Evolutionary conservation across 2,888 invertebrate species (phyloP), one percentile per base, ranked within the genome.

Genomic region (Tribolium freemani): DNA sequence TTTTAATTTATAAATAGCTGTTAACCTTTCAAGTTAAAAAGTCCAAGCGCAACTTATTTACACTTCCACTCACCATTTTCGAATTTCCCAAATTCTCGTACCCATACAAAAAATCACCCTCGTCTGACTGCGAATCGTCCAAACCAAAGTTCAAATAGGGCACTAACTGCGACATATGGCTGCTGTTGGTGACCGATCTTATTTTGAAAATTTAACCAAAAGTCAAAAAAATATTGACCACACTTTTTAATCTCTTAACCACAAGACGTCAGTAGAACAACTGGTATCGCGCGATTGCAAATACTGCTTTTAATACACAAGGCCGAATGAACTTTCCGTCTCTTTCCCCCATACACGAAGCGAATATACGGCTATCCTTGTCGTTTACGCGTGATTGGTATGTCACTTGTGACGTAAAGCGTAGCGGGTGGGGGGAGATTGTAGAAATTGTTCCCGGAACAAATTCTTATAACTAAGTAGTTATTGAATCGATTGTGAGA

Each of bases 121-220:
- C 82, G 44, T 77, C 79, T 63, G 73, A 74, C 50, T 78, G 81
- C 64, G 80, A 80, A 75, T 82, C 83, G 66, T 85, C 85, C 71
- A 84, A 77, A 74, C 85, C 86, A 76, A 84, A 85, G 82, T 84
- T 85, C 71, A 84, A 80, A 79, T 87, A 90, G 73, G 90, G 90
- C 87, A 90, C 90, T 89, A 89, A 85, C 88, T 90, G 90, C 88
- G 90, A 90, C 90, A 90, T 90, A 87, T 88, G 89, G 88, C 83
- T 83, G 79, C 80, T 77, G 68, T 74, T 69, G 56, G 30, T 48
- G 61, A n/a, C 38, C 38, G 38, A 38, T 38, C 8, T 38, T 26
- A 26, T n/a, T 38, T 38, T n/a, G 38, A 38, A 38, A 38, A 8
- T 38, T n/a, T 26, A 1, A 2, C 26, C 2, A 38, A 38, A 38